Evolutionary conservation across 2,797 vertebrate species (phyloP).

Genomic region (Semotilus atromaculatus): DNA sequence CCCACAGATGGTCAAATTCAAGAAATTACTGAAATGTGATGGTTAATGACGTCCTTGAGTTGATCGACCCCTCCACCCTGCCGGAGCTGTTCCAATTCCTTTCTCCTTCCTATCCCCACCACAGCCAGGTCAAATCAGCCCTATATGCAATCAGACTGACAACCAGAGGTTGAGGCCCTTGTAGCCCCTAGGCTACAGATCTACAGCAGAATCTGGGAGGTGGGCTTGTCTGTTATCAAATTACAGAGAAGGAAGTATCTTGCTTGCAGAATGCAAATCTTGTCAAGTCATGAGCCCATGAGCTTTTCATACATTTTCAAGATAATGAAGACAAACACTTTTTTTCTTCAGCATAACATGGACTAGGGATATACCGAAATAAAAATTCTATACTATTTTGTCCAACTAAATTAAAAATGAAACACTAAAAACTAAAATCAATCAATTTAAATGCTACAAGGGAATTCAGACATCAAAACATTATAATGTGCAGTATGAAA

Average conservation of each 20-base stretch:
- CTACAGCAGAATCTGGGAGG: slow-evolving; percentile 21
- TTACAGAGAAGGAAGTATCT: not conserved
- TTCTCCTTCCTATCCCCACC: not conserved
- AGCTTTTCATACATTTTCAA: not conserved
- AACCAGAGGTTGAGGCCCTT: not conserved
- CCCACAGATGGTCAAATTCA: slow-evolving; percentile 13
- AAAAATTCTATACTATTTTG: not conserved
- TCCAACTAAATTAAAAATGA: not conserved
- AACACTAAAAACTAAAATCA: not conserved
- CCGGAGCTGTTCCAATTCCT: not conserved
- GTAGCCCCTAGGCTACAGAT: slow-evolving; percentile 13
- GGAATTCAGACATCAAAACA: not conserved
- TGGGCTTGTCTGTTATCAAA: slow-evolving; percentile 9
- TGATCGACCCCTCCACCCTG: not conserved
- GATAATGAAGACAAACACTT: not conserved
- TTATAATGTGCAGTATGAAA: not conserved
- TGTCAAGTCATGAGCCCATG: not conserved
- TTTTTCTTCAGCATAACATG: not conserved
- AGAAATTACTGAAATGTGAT: not conserved
- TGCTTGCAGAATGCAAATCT: not conserved
- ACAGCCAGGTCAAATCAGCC: slow-evolving; percentile 36
- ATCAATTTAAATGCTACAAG: not conserved
- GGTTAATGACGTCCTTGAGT: slow-evolving; percentile 2
- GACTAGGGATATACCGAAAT: not conserved
- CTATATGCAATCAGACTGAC: slow-evolving; percentile 65